A percentile compares a stretch with the other conserved stretches of the same genome.
Evolutionary conservation across 2,113 vertebrate species (phyloP).

Genomic region (Chionis minor): DNA sequence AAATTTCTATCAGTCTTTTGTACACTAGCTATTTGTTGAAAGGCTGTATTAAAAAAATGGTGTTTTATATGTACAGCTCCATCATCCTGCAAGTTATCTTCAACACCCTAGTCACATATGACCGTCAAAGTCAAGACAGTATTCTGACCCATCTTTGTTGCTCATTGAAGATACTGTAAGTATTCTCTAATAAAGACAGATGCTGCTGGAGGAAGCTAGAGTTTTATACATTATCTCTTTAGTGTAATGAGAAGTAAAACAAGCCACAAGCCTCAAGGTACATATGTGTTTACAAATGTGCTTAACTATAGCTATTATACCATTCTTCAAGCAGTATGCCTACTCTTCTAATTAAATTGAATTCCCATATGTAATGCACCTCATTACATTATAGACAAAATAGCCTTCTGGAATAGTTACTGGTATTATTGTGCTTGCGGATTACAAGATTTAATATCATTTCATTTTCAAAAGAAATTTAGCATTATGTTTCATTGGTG

Average conservation of each 20-base stretch:
- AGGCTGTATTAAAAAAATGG: background rate
- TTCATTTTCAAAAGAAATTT: conserved; percentile 49
- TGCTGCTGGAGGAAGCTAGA: background rate
- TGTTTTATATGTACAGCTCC: background rate
- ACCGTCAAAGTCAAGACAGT: background rate
- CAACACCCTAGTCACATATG: background rate
- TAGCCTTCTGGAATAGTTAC: conserved; percentile 44
- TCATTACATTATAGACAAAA: conserved; percentile 52
- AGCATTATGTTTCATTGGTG: conserved; percentile 4
- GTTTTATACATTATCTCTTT: conserved; percentile 4
- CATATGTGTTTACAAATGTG: conserved; percentile 43
- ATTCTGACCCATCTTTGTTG: background rate
- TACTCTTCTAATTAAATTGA: conserved; percentile 53
- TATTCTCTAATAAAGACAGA: background rate
- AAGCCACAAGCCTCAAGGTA: conserved; percentile 39
- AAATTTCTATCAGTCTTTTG: background rate
- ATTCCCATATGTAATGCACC: conserved; percentile 35
- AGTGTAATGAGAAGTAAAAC: conserved; percentile 28
- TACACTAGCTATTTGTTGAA: background rate
- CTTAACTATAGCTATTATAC: conserved; percentile 38
- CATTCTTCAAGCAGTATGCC: conserved; percentile 28
- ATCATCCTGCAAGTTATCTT: background rate
- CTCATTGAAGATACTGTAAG: background rate
- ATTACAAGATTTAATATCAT: conserved; percentile 36
- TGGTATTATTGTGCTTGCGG: background rate